Evolutionary conservation across 1,140 invertebrate genomes (phyloP).

Genomic region (Trichonephila clavata): DNA sequence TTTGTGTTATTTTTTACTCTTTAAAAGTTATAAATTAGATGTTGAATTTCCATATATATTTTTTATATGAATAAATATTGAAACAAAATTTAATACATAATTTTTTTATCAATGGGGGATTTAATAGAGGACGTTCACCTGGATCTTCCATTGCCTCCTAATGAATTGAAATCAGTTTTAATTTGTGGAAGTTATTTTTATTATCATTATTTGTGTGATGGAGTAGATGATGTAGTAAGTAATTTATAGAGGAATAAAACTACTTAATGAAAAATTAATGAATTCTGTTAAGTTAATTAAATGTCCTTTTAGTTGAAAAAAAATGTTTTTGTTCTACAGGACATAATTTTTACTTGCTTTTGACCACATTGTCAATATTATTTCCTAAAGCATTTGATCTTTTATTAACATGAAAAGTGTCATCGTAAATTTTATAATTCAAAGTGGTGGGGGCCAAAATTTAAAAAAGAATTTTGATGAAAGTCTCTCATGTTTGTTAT

Average conservation of each 20-base stretch:
- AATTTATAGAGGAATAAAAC: background rate
- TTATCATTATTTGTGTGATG: slow-evolving; percentile 98
- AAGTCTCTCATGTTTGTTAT: too few relatives aligned
- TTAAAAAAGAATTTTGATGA: too few relatives aligned
- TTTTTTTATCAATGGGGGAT: background rate
- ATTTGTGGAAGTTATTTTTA: slow-evolving; percentile 95
- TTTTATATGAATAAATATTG: too few relatives aligned
- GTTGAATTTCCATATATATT: too few relatives aligned
- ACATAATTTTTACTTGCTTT: background rate
- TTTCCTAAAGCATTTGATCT: too few relatives aligned
- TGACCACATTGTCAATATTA: background rate
- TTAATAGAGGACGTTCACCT: slow-evolving; percentile 18
- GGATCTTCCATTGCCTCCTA: background rate
- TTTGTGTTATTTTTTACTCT: too few relatives aligned
- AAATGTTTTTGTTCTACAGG: background rate
- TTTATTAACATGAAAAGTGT: too few relatives aligned
- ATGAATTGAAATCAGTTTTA: slow-evolving; percentile 79
- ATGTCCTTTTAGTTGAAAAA: background rate
- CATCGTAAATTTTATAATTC: too few relatives aligned
- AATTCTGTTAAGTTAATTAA: background rate
- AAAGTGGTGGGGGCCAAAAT: too few relatives aligned
- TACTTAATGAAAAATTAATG: background rate
- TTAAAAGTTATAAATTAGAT: too few relatives aligned
- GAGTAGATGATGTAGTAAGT: slow-evolving; percentile 90
- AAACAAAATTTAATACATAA: background rate